Conservation (phyloP, 2,113 vertebrate species). For the Hippocampus mohnikei region DNA sequence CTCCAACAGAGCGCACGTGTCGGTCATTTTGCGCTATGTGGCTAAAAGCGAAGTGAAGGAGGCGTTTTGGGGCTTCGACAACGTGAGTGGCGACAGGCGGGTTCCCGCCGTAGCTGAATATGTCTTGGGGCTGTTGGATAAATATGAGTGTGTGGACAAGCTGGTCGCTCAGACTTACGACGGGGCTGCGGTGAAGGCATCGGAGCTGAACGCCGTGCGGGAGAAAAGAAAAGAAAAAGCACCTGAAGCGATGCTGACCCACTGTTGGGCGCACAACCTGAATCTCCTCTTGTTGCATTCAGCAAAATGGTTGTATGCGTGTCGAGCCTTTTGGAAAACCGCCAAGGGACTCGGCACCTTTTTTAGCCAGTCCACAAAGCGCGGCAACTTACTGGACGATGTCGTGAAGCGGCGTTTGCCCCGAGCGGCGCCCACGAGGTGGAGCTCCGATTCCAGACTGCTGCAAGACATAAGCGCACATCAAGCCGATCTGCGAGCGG, state of each 20-base stretch:
- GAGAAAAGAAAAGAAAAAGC: background rate
- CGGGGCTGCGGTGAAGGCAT: background rate
- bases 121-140: slow-evolving; percentile 11
- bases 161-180: slow-evolving; percentile 1
- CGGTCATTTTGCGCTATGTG: slow-evolving; percentile 10
- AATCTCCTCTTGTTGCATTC: background rate
- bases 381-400: background rate
- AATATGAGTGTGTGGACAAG: slow-evolving; percentile 6
- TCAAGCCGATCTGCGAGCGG: background rate
- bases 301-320: background rate
- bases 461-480: background rate
- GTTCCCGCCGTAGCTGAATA: background rate
- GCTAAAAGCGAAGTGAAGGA: background rate
- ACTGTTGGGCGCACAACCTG: background rate
- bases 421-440: background rate
- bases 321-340: background rate
- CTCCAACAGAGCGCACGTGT: slow-evolving; percentile 11
- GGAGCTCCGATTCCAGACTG: background rate
- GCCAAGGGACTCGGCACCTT: background rate
- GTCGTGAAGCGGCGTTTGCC: background rate
- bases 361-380: background rate
- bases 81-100: background rate
- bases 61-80: too few species aligned
- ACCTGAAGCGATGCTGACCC: slow-evolving; percentile 6
- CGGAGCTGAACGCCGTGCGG: background rate